phyloP scores from a whole-genome alignment of 2,113 vertebrate species.

The Ptilonorhynchus violaceus region DNA sequence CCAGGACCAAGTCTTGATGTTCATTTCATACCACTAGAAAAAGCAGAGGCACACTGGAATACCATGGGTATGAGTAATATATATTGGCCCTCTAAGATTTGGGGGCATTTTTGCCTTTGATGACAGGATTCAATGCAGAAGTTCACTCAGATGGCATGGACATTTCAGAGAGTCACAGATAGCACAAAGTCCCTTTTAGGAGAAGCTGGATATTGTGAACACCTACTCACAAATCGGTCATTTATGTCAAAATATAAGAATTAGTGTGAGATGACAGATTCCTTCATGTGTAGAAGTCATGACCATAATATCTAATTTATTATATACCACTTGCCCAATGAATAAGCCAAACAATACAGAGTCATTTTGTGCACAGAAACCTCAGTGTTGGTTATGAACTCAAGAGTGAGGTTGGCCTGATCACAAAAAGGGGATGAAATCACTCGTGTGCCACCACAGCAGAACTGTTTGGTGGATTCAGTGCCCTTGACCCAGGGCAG shows the following conservation, averaged over 20 bases:
- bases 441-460: not conserved
- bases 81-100: not conserved
- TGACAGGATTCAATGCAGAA: not conserved
- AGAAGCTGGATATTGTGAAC: not conserved
- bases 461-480: not conserved
- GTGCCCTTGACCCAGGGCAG: not conserved
- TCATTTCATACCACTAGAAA: not conserved
- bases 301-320: not conserved
- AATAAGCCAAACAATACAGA: not conserved
- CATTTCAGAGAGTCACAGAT: not conserved
- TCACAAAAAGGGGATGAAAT: rapidly evolving
- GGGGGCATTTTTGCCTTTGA: not conserved
- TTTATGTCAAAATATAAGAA: not conserved
- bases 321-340: not conserved
- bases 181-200: not conserved
- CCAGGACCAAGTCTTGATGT: not conserved
- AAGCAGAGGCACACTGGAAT: not conserved
- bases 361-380: not conserved
- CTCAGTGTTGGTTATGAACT: not conserved
- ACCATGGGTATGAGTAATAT: not conserved
- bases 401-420: not conserved
- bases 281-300: not conserved
- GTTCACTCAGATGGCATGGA: not conserved
- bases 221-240: not conserved
- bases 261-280: not conserved